These are phyloP conservation scores for Microtus richardsoni DNA, from an alignment of 2,113 vertebrate species.

Conservation along the genomic window DNA sequence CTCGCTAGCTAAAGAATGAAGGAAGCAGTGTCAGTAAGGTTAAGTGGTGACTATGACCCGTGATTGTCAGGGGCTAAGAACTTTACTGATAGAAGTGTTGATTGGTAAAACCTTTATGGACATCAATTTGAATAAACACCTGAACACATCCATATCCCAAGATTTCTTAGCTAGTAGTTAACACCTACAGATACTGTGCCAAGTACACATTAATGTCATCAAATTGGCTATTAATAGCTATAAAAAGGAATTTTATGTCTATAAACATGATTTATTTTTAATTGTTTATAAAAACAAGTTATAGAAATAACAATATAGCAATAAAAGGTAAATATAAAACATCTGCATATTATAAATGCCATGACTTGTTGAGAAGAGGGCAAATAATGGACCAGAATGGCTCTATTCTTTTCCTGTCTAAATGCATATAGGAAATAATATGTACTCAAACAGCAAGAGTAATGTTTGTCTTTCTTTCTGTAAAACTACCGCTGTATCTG, in stretches of 20 bases:
- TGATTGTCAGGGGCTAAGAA: neutral
- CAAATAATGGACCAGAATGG: neutral
- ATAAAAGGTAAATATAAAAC: neutral
- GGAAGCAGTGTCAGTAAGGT: neutral
- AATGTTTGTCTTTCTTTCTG: neutral
- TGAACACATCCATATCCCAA: neutral
- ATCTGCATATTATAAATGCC: neutral
- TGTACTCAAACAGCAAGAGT: neutral
- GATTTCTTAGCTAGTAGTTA: conserved; percentile 3
- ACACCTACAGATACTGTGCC: neutral
- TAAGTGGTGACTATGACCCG: neutral
- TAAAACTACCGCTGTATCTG: neutral
- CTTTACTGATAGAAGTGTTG: neutral
- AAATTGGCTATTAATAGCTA: neutral
- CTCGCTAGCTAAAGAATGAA: conserved; percentile 22
- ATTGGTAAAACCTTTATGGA: neutral
- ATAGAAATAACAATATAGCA: neutral
- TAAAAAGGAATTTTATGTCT: neutral
- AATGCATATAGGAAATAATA: neutral
- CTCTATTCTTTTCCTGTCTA: neutral
- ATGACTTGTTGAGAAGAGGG: neutral
- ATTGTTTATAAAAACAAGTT: neutral
- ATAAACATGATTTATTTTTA: neutral
- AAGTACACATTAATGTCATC: neutral
- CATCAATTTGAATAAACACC: neutral